These are phyloP conservation scores for Trichoplusia ni DNA, from an alignment of 1,140 invertebrate genomes.

Conservation along the genomic window DNA sequence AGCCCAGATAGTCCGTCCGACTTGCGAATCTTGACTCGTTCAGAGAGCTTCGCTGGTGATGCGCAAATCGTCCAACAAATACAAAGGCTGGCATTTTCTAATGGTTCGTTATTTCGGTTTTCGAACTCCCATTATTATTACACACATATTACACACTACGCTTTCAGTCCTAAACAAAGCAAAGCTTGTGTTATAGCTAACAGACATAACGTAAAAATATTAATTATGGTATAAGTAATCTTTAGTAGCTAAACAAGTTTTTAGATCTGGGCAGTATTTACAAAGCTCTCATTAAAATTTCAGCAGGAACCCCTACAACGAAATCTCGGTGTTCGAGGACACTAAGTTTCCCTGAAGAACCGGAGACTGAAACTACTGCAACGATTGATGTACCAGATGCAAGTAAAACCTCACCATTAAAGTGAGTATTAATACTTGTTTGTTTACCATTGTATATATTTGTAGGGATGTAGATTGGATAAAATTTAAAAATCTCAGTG, in stretches of 20 bases:
- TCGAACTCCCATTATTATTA: too few species aligned
- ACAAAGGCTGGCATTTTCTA: constrained; percentile 77
- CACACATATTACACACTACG: too few species aligned
- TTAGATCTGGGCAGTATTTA: constrained; percentile 4
- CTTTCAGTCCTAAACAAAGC: too few species aligned
- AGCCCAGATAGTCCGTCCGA: constrained; percentile 83
- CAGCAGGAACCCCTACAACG: constrained; percentile 53
- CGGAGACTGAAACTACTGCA: constrained; percentile 73
- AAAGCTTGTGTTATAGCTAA: too few species aligned
- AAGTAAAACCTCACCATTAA: constrained; percentile 72
- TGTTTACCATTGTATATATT: too few species aligned
- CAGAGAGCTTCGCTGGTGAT: constrained; percentile 89
- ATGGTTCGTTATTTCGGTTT: too few species aligned
- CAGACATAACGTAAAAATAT: too few species aligned
- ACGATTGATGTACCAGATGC: constrained; percentile 44
- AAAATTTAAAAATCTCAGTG: too few species aligned
- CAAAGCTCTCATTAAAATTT: neutral
- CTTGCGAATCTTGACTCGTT: constrained; percentile 81
- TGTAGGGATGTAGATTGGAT: too few species aligned
- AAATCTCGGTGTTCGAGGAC: constrained; percentile 73
- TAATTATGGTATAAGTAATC: too few species aligned
- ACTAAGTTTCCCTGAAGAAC: constrained; percentile 75
- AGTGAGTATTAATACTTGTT: too few species aligned
- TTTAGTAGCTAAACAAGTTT: too few species aligned
- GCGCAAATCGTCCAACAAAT: constrained; percentile 88